phyloP scores from a whole-genome alignment of 2,888 invertebrate species.

The Sphaerophoria taeniata region DNA sequence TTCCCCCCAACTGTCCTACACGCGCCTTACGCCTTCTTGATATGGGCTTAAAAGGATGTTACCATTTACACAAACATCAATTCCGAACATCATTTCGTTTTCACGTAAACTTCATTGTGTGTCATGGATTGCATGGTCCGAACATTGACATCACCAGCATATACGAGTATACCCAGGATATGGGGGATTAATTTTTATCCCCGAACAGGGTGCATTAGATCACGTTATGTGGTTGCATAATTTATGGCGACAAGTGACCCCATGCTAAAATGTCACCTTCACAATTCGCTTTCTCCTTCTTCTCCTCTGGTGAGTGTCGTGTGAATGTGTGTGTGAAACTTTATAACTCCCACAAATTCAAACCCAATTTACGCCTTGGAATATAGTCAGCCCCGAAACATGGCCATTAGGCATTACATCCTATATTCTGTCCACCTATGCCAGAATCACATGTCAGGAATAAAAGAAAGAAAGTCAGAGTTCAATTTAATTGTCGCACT shows the following conservation, averaged over 20 bases:
- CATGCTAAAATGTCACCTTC: constrained; percentile 71
- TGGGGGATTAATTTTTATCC: constrained; percentile 74
- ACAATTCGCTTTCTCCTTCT: background rate
- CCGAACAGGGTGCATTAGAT: constrained; percentile 74
- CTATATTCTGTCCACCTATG: constrained; percentile 5
- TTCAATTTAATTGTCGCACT: constrained; percentile 70
- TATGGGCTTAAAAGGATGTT: constrained; percentile 60
- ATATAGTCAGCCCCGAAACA: constrained; percentile 30
- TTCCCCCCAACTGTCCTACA: background rate
- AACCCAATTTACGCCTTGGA: constrained; percentile 14
- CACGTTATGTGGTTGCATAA: constrained; percentile 75
- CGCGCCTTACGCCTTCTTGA: constrained; percentile 1
- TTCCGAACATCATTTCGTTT: constrained; percentile 66
- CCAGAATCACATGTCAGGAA: constrained; percentile 60
- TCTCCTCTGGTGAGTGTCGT: background rate
- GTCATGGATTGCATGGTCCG: constrained; percentile 17
- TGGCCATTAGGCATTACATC: constrained; percentile 54
- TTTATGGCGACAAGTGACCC: constrained; percentile 74
- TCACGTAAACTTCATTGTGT: constrained; percentile 59
- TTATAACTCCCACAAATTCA: constrained; percentile 30
- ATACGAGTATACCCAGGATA: constrained; percentile 59
- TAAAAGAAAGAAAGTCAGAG: constrained; percentile 70
- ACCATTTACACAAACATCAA: constrained; percentile 72
- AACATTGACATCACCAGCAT: constrained; percentile 56
- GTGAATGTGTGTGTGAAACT: constrained; percentile 35